Evolutionary conservation across 2,113 vertebrate species (phyloP).

Genomic region (Xenopus laevis): DNA sequence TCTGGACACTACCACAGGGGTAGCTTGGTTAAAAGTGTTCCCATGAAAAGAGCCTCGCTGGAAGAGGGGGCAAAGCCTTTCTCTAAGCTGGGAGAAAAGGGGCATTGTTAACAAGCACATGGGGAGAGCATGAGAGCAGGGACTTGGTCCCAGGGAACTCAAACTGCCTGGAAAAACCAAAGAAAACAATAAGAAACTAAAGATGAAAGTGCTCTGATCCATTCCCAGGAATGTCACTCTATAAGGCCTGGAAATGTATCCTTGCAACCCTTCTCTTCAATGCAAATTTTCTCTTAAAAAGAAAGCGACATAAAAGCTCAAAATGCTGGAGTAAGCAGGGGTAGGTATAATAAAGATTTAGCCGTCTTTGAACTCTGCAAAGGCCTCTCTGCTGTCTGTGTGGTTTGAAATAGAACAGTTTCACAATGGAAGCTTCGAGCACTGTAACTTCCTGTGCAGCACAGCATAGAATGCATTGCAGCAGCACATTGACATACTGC

Average conservation of each 20-base stretch:
- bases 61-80: constrained; percentile 79
- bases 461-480: not conserved
- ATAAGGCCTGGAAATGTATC: constrained; percentile 52
- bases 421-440: not conserved
- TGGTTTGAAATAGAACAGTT: not conserved
- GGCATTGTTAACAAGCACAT: constrained; percentile 93
- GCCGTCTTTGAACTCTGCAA: not conserved
- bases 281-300: constrained; percentile 6
- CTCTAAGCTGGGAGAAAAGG: constrained; percentile 83
- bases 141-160: constrained; percentile 75
- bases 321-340: not conserved
- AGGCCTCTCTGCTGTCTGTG: not conserved
- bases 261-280: constrained; percentile 2
- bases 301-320: not conserved
- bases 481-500: not conserved
- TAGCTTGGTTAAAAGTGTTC: constrained; percentile 70
- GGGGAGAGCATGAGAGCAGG: constrained; percentile 81
- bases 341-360: not conserved
- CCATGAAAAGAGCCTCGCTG: constrained; percentile 80
- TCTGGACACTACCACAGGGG: constrained; percentile 63
- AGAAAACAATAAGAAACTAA: constrained; percentile 56
- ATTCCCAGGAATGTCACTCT: constrained; percentile 63
- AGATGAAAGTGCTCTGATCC: constrained; percentile 45
- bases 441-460: not conserved
- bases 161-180: constrained; percentile 68